These are phyloP conservation scores for Empidonax alnorum DNA, from an alignment of 2,113 vertebrate species.

Conservation along the genomic window DNA sequence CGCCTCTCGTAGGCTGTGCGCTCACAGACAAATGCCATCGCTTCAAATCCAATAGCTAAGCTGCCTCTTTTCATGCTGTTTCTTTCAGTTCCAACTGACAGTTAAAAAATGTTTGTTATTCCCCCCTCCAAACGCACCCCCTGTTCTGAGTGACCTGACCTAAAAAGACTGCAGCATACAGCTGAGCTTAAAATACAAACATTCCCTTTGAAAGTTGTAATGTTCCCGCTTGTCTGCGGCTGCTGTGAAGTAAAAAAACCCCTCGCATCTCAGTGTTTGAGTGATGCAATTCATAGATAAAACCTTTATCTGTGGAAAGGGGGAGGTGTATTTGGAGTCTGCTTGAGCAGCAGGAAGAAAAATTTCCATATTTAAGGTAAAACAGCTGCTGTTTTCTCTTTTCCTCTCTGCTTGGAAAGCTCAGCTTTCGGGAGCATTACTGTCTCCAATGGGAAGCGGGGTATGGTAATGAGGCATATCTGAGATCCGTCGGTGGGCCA, in stretches of 20 bases:
- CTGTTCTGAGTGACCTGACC: constrained; percentile 39
- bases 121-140: neutral
- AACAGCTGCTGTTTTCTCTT: neutral
- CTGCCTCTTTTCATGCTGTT: constrained; percentile 50
- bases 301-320: neutral
- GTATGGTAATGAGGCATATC: neutral
- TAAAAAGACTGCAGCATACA: constrained; percentile 6
- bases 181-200: constrained; percentile 46
- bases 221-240: neutral
- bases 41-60: constrained; percentile 65
- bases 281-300: neutral
- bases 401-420: neutral
- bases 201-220: constrained; percentile 18
- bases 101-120: constrained; percentile 47
- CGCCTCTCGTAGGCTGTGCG: constrained; percentile 30
- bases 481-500: neutral
- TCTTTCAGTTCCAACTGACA: constrained; percentile 46
- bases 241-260: neutral
- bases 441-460: rapidly evolving
- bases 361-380: neutral
- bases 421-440: neutral
- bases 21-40: constrained; percentile 59
- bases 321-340: neutral
- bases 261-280: neutral
- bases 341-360: neutral